Base-by-base conservation (phyloP, 2,797 vertebrate species). In the Rhinatrema bivittatum region DNA sequence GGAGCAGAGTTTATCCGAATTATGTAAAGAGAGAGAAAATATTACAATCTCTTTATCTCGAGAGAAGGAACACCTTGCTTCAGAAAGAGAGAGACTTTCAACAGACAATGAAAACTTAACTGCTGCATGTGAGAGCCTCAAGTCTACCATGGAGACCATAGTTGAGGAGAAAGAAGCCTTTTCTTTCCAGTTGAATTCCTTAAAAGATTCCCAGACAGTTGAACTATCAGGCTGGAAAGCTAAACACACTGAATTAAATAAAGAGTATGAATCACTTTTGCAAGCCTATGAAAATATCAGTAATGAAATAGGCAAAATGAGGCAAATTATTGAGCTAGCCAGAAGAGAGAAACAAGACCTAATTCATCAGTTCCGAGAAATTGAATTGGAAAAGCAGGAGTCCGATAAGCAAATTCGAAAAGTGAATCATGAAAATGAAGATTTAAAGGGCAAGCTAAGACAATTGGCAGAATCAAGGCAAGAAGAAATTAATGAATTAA, bases 111-210 rank as follows among this genome's bases (percentile, higher is more conserved):
- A 81, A 44, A 91, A 77, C 59, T 72, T 94, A 1, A 84, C 78
- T 1, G 90, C 86, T 0, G 89, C 89, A 0, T 93, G 91, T 13
- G 89, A 89, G 47, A 93, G 90, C 47, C 66, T 94, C 22, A 91
- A 94, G 35, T 82, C 77, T 20, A 93, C 88, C 21, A 89, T 94
- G 39, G 87, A 93, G 51, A 87, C 60, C 37, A 89, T 93, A 72
- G 89, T 85, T 5, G 87, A 91, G 51, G 89, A 94, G 60, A 94
- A 93, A 50, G 79, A 82, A 59, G 90, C 86, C 1, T 92, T 93
- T 59, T 91, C 88, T 20, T 89, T 86, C 56, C 89, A 93, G 48
- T 76, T 94, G 1, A 87, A 89, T 40, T 87, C 87, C 7, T 79
- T 93, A 3, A 91, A 89, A 63, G 87, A 91, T 72, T 90, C 87